Conservation (phyloP, 1,140 invertebrate species). For the Nilaparvata lugens region DNA sequence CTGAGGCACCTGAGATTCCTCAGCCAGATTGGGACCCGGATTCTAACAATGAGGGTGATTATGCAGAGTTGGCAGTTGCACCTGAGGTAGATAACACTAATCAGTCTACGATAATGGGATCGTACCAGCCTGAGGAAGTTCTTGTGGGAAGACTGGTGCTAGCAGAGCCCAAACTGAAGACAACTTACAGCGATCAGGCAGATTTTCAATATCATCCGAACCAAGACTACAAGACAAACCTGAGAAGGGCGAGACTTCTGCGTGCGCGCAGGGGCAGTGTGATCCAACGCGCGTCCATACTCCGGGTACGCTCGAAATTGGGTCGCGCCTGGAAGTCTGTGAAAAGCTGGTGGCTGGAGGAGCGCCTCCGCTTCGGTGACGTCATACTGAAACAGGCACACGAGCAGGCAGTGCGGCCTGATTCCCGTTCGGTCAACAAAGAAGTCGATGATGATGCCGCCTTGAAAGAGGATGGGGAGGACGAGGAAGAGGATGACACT, state of each 20-base stretch:
- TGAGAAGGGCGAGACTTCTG: slow-evolving; percentile 6
- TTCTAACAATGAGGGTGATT: slow-evolving; percentile 9
- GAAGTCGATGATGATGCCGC: not conserved
- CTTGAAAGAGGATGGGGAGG: not conserved
- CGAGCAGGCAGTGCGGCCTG: not conserved
- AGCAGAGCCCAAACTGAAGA: not conserved
- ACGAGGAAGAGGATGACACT: not conserved
- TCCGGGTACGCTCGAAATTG: slow-evolving; percentile 7
- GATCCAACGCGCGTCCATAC: slow-evolving; percentile 3
- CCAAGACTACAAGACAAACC: slow-evolving; percentile 1
- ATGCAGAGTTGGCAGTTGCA: slow-evolving; percentile 11
- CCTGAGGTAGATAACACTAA: not conserved
- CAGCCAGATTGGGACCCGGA: slow-evolving; percentile 11
- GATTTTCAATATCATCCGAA: slow-evolving; percentile 12
- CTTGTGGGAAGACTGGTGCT: not conserved
- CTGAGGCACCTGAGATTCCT: slow-evolving; percentile 2
- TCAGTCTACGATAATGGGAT: not conserved
- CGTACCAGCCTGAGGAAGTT: not conserved
- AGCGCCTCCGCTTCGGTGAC: slow-evolving; percentile 8
- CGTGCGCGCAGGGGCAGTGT: slow-evolving; percentile 2
- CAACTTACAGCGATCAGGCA: not conserved
- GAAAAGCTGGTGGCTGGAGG: slow-evolving; percentile 14
- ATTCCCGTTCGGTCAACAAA: not conserved
- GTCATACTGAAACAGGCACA: slow-evolving; percentile 10
- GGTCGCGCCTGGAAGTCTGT: slow-evolving; percentile 12